Evolutionary conservation across 2,113 vertebrate genomes (phyloP).

Genomic region (Platysteira castanea): DNA sequence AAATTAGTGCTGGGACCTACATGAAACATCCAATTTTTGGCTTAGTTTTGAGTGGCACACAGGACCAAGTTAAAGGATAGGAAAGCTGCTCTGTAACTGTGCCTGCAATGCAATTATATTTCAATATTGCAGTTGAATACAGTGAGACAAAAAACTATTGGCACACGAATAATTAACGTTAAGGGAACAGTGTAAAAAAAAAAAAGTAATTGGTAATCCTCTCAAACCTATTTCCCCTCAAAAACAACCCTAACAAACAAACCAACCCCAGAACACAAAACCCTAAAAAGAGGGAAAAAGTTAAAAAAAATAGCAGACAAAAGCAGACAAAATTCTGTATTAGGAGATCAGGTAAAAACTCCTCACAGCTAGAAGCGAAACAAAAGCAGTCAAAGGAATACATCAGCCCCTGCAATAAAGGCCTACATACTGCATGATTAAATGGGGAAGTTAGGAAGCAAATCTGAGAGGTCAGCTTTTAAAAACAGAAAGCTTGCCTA

Average conservation of each 20-base stretch:
- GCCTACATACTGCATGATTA: background rate
- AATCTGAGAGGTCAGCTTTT: background rate
- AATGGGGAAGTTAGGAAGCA: background rate
- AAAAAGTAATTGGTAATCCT: background rate
- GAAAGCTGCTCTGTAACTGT: background rate
- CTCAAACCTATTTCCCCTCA: background rate
- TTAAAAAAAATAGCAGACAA: background rate
- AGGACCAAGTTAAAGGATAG: background rate
- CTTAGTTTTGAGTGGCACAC: background rate
- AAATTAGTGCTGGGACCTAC: background rate
- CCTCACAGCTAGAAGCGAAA: background rate
- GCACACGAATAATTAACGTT: background rate
- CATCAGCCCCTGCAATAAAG: background rate
- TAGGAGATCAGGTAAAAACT: background rate
- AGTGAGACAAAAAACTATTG: background rate
- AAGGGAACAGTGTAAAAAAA: background rate
- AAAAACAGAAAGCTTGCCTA: background rate
- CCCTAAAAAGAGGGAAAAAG: background rate
- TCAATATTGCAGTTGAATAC: background rate
- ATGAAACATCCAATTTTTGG: background rate
- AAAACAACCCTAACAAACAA: background rate
- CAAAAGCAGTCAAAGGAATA: background rate
- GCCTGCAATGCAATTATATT: background rate
- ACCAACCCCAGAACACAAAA: background rate
- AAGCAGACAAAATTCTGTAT: background rate